Conservation (phyloP, 2,797 vertebrate species). For the Acomys russatus region DNA sequence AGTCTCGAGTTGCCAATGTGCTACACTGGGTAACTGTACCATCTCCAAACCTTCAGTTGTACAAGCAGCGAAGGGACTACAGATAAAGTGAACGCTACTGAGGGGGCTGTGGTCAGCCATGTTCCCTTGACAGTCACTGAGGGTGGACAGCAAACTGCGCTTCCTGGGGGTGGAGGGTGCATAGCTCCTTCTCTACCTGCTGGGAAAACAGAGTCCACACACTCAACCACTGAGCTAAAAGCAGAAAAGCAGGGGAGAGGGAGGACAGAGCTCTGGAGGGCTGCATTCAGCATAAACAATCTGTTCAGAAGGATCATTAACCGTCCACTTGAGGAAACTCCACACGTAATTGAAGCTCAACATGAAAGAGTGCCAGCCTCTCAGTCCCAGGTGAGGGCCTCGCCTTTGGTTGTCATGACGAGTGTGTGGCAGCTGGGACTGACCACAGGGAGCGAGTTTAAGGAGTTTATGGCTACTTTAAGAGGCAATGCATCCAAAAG, state of each 20-base stretch:
- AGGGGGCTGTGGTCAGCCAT: background rate
- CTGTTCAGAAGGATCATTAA: slow-evolving; percentile 76
- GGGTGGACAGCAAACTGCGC: background rate
- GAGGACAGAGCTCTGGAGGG: slow-evolving; percentile 52
- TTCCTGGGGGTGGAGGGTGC: background rate
- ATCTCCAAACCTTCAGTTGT: background rate
- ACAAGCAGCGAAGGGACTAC: background rate
- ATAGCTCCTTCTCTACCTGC: slow-evolving; percentile 19
- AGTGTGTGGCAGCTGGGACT: background rate
- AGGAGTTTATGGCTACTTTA: slow-evolving; percentile 61
- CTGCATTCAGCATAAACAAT: slow-evolving; percentile 74
- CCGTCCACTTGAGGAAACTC: slow-evolving; percentile 69
- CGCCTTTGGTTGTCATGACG: background rate
- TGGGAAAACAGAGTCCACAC: slow-evolving; percentile 38
- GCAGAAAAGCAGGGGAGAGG: slow-evolving; percentile 10
- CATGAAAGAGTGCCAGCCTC: slow-evolving; percentile 46
- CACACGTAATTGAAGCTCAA: slow-evolving; percentile 64
- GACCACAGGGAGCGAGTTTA: slow-evolving; percentile 10
- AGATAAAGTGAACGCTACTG: background rate
- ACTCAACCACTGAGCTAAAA: slow-evolving; percentile 13
- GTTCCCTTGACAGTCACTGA: background rate
- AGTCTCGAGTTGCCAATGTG: background rate
- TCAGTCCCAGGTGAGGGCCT: background rate
- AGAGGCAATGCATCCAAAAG: slow-evolving; percentile 52
- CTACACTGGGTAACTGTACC: background rate